Percentiles rank a stretch among this genome's conserved stretches.
phyloP scores from a whole-genome alignment of 2,797 vertebrate species.

The Semotilus atromaculatus region DNA sequence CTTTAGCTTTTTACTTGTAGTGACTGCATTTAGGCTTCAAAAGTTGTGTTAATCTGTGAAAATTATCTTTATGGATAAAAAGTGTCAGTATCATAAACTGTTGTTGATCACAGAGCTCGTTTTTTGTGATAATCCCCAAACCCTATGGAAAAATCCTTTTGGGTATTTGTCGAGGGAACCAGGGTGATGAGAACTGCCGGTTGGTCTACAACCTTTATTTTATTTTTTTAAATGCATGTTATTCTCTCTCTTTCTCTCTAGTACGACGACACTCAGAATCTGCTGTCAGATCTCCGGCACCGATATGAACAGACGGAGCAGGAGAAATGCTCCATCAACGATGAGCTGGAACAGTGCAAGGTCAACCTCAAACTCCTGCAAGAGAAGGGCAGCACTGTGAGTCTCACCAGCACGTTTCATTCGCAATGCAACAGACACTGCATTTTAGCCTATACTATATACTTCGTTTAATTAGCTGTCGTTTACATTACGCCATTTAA shows the following conservation, averaged over 20 bases:
- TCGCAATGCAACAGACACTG: neutral
- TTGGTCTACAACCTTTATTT: too few species aligned
- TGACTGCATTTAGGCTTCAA: too few species aligned
- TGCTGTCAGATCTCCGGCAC: constrained; percentile 89
- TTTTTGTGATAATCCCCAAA: too few species aligned
- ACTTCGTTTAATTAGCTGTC: constrained; percentile 25
- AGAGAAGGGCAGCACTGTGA: constrained; percentile 95
- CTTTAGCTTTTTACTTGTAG: too few species aligned
- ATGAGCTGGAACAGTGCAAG: constrained; percentile 94
- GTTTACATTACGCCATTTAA: neutral
- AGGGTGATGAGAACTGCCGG: too few species aligned
- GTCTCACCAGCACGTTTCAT: constrained; percentile 55
- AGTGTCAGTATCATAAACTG: too few species aligned
- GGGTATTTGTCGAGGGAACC: too few species aligned
- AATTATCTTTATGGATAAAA: too few species aligned
- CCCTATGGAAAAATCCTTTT: too few species aligned
- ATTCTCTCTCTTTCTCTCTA: constrained; percentile 58
- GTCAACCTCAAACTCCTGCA: constrained; percentile 93
- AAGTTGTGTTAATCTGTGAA: too few species aligned
- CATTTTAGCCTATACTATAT: constrained; percentile 3
- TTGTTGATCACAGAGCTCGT: too few species aligned
- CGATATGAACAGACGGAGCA: constrained; percentile 90
- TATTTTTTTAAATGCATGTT: neutral
- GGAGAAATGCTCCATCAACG: constrained; percentile 90
- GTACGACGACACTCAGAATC: constrained; percentile 92